Evolutionary conservation across 2,888 invertebrate genomes (phyloP).

Genomic region (Rhagonycha lutea): DNA sequence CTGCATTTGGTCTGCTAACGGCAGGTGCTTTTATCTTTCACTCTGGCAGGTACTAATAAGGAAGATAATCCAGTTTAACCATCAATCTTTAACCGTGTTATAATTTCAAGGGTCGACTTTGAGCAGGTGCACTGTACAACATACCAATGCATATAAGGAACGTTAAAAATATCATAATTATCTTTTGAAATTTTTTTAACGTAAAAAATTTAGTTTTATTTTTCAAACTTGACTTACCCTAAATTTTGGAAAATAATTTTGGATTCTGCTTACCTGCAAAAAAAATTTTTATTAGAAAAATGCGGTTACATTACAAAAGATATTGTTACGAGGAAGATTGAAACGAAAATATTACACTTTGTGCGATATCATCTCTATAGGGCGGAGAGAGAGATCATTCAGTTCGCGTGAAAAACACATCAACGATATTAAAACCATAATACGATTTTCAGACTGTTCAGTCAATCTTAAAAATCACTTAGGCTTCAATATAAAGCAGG

Average conservation of each 20-base stretch:
- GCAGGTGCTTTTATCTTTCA: background rate
- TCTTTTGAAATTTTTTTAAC: background rate
- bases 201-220: background rate
- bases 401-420: background rate
- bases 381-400: background rate
- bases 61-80: background rate
- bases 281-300: background rate
- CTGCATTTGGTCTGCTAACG: background rate
- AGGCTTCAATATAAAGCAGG: background rate
- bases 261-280: background rate
- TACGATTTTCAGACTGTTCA: background rate
- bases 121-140: background rate
- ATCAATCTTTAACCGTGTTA: constrained; percentile 1
- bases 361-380: background rate
- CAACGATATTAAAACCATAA: background rate
- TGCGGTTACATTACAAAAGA: background rate
- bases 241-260: background rate
- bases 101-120: background rate
- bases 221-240: background rate
- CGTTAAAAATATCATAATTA: background rate
- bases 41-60: background rate
- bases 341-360: background rate
- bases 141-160: background rate
- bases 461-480: background rate
- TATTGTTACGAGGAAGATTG: background rate